Conservation (phyloP, 2,888 invertebrate genomes). For the Agrotis clavis region DNA sequence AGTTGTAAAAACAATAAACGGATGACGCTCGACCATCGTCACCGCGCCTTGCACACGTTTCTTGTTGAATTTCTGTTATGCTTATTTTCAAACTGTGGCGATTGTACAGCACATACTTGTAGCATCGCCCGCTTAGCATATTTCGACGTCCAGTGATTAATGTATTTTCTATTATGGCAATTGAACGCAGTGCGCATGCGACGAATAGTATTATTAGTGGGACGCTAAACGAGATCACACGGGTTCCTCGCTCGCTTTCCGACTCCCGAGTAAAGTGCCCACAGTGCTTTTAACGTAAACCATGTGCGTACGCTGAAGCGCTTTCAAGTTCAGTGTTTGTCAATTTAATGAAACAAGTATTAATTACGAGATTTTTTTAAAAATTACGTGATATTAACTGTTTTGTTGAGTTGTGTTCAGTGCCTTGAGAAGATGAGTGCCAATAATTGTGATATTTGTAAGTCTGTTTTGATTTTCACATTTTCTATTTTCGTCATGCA, state of each 20-base stretch:
- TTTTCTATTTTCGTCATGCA: slow-evolving; percentile 24
- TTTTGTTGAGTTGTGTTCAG: slow-evolving; percentile 48
- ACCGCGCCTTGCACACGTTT: slow-evolving; percentile 65
- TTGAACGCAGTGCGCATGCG: slow-evolving; percentile 87
- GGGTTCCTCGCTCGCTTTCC: slow-evolving; percentile 70
- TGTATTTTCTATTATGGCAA: slow-evolving; percentile 87
- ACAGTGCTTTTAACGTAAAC: slow-evolving; percentile 70
- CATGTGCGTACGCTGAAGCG: slow-evolving; percentile 64
- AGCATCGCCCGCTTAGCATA: slow-evolving; percentile 65
- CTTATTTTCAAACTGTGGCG: slow-evolving; percentile 84
- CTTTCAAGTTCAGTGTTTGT: slow-evolving; percentile 55
- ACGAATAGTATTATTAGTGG: slow-evolving; percentile 84
- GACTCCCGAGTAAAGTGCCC: slow-evolving; percentile 65
- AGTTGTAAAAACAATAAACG: slow-evolving; percentile 46
- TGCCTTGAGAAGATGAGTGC: slow-evolving; percentile 69
- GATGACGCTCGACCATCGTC: slow-evolving; percentile 39
- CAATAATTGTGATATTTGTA: slow-evolving; percentile 71
- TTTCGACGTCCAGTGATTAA: slow-evolving; percentile 83
- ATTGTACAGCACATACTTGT: slow-evolving; percentile 76
- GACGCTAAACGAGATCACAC: slow-evolving; percentile 80
- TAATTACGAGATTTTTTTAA: slow-evolving; percentile 53
- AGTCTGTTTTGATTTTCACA: slow-evolving; percentile 56
- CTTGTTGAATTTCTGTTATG: slow-evolving; percentile 80
- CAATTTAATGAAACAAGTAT: slow-evolving; percentile 48
- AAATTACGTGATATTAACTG: slow-evolving; percentile 20